Evolutionary conservation across 2,888 invertebrate species (phyloP).

Genomic region (Pasiphila rectangulata): DNA sequence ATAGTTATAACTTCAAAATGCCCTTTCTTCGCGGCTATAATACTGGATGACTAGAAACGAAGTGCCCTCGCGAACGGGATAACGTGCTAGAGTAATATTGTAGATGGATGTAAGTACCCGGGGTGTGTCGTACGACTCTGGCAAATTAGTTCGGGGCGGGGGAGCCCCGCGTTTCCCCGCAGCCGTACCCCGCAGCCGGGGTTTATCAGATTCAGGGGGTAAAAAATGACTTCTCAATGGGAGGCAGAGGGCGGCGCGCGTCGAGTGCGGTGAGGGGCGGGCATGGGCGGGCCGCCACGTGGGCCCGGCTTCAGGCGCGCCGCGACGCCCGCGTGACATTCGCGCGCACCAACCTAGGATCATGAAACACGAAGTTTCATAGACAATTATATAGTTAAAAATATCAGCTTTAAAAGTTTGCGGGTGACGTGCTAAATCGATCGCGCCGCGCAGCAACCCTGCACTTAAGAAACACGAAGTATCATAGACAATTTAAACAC

Average conservation of each 20-base stretch:
- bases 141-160: conserved; percentile 81
- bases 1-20: conserved; percentile 59
- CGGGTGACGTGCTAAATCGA: conserved; percentile 58
- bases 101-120: conserved; percentile 80
- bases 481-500: too few species aligned
- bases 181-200: too few species aligned
- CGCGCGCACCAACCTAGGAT: conserved; percentile 42
- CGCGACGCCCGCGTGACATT: conserved; percentile 40
- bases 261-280: conserved; percentile 59
- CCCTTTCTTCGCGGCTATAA: conserved; percentile 50
- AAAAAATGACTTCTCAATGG: conserved; percentile 80
- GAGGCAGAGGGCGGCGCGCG: conserved; percentile 69
- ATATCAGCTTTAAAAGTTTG: conserved; percentile 40
- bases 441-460: too few species aligned
- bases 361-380: conserved; percentile 23
- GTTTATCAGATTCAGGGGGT: conserved; percentile 80
- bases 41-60: conserved; percentile 71
- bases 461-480: too few species aligned
- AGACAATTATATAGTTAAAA: too few species aligned
- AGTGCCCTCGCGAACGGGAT: conserved; percentile 75
- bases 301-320: conserved; percentile 43
- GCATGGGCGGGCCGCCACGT: conserved; percentile 76
- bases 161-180: conserved; percentile 59
- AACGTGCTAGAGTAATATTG: conserved; percentile 79
- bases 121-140: conserved; percentile 79